A percentile compares a stretch with the other conserved stretches of the same genome.
These are phyloP conservation scores for Drosophila buzzatii DNA, from an alignment of 2,888 invertebrate species.

Conservation along the genomic window DNA sequence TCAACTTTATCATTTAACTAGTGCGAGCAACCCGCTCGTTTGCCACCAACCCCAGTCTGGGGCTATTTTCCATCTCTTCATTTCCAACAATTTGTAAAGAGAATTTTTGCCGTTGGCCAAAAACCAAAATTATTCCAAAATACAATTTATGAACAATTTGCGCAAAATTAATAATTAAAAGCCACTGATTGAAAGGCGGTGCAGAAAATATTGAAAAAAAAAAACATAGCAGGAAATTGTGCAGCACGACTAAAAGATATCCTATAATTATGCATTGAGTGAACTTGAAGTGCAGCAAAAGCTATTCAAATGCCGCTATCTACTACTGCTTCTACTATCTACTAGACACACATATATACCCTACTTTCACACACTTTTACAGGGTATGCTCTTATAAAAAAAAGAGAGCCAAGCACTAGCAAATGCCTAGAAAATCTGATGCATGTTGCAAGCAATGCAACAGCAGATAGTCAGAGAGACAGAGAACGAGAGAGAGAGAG, in stretches of 20 bases:
- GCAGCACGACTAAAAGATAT: neutral
- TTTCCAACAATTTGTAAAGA: neutral
- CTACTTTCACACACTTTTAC: neutral
- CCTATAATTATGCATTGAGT: neutral
- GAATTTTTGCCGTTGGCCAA: neutral
- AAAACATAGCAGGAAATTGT: no score
- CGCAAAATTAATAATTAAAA: conserved; percentile 21
- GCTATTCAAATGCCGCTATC: neutral
- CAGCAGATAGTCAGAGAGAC: neutral
- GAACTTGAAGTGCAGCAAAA: neutral
- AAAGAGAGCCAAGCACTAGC: neutral
- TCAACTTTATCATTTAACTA: neutral
- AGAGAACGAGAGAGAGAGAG: neutral
- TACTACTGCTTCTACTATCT: no score
- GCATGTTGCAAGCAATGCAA: neutral
- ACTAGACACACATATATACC: neutral
- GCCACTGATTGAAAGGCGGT: conserved; percentile 16
- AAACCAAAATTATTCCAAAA: conserved; percentile 19
- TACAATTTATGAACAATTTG: conserved; percentile 29
- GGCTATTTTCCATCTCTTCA: neutral
- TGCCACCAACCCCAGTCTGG: neutral
- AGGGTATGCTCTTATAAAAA: neutral
- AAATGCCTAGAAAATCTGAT: conserved; percentile 1
- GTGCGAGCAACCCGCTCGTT: neutral
- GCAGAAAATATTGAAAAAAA: neutral